A percentile compares a stretch with the other conserved stretches of the same genome.
Conservation (phyloP, 2,113 vertebrate genomes). For the Micromys minutus region DNA sequence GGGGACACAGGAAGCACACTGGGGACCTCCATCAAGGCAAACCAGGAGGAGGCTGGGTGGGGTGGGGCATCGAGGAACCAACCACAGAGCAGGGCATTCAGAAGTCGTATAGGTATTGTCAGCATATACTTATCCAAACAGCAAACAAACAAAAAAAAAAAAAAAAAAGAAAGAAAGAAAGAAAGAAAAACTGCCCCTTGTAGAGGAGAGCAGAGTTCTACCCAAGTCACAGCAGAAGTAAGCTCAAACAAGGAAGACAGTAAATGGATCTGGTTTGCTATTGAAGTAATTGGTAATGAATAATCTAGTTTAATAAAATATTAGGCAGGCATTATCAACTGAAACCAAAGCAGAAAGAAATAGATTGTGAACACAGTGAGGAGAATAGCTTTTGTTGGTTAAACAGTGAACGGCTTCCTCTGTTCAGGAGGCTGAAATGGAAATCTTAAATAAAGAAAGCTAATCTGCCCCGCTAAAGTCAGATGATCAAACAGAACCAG, state of each 20-base stretch:
- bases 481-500: not conserved
- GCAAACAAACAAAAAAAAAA: not conserved
- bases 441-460: not conserved
- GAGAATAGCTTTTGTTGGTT: not conserved
- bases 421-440: not conserved
- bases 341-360: not conserved
- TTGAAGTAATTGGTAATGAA: not conserved
- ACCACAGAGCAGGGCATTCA: accelerated
- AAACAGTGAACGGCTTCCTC: not conserved
- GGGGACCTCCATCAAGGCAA: not conserved
- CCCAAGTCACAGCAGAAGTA: not conserved
- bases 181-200: accelerated
- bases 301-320: not conserved
- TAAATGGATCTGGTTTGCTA: not conserved
- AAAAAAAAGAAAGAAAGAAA: not conserved
- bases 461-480: not conserved
- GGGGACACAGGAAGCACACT: not conserved
- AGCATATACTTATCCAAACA: not conserved
- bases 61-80: too few relatives aligned
- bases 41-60: not conserved
- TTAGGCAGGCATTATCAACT: not conserved
- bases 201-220: not conserved
- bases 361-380: accelerated
- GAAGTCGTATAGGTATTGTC: not conserved
- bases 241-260: not conserved